Evolutionary conservation across 2,797 vertebrate species (phyloP).

Genomic region (Liparis tanakae): DNA sequence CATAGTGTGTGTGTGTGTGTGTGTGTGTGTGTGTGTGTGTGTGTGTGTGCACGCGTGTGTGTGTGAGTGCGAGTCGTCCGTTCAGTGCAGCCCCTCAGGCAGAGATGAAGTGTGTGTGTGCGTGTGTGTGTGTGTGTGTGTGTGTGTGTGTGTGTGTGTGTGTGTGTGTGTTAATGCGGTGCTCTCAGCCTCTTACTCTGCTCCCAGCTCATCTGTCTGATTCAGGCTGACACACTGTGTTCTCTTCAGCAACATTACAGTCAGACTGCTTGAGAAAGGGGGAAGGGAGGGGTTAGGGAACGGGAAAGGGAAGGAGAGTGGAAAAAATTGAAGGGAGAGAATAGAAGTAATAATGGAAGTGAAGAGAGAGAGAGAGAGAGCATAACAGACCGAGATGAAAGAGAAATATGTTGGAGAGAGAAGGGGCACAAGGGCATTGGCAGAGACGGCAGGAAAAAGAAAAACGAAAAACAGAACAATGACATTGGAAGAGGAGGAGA

Average conservation of each 20-base stretch:
- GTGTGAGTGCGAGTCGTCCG: constrained; percentile 18
- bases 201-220: constrained; percentile 80
- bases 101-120: constrained; percentile 33
- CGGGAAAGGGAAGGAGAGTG: constrained; percentile 33
- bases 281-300: constrained; percentile 24
- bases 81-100: constrained; percentile 54
- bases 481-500: constrained; percentile 38
- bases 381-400: constrained; percentile 59
- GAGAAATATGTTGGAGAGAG: constrained; percentile 44
- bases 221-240: constrained; percentile 80
- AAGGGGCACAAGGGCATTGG: constrained; percentile 46
- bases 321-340: constrained; percentile 46
- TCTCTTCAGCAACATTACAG: constrained; percentile 79
- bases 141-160: constrained; percentile 33
- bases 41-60: constrained; percentile 24
- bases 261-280: constrained; percentile 63
- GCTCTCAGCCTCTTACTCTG: constrained; percentile 78
- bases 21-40: constrained; percentile 23
- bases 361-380: constrained; percentile 38
- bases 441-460: constrained; percentile 37
- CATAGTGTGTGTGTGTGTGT: constrained; percentile 31
- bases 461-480: constrained; percentile 49
- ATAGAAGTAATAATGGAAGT: constrained; percentile 49
- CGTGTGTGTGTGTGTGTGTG: constrained; percentile 48
- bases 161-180: constrained; percentile 65